Evolutionary conservation across 2,888 invertebrate species (phyloP), one percentile per base, ranked within the genome.

Genomic region (Xestia sexstrigata): DNA sequence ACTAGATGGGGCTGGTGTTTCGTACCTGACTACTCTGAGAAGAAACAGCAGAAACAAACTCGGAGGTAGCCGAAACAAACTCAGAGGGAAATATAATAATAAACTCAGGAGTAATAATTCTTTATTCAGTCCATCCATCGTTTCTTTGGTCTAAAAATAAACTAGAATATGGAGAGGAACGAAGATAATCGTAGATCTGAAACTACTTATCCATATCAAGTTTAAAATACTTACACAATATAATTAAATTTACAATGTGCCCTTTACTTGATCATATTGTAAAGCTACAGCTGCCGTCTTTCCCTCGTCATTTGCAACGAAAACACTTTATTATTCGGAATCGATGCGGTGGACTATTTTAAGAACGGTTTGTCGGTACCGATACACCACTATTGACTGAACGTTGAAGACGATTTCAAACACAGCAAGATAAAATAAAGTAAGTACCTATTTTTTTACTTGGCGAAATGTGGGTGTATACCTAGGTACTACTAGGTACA

Each of bases 301-400:
- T 71, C 65, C 74, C 42, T 49, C 45, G 35, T 60, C 20, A 60
- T 39, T 74, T 86, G 84, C 83, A 83, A 69, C 35, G 26, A 68
- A 77, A 42, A 58, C 60, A 62, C n/a, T 78, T 70, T 78, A 83
- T 65, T 79, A 75, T 75, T 72, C 81, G 42, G 23, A 71, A 84
- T 84, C 85, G 76, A 87, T 84, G 55, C 72, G 70, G 49, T 35
- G 23, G 26, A 39, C 87, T 86, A 83, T 86, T 82, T 83, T 86
- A 86, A 66, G 86, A 77, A 86, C 62, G 62, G 49, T 39, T n/a
- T 26, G 20, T 35, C 35, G 58, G 63, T 35, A 82, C 63, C 55
- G 23, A 58, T 58, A 78, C 52, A 20, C 39, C 15, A 30, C 30
- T 47, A 35, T 8, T 45, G n/a, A 58, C 23, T 45, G n/a, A 42